Conservation (phyloP, 1,140 invertebrate genomes). For the Lysiphlebus fabarum region DNA sequence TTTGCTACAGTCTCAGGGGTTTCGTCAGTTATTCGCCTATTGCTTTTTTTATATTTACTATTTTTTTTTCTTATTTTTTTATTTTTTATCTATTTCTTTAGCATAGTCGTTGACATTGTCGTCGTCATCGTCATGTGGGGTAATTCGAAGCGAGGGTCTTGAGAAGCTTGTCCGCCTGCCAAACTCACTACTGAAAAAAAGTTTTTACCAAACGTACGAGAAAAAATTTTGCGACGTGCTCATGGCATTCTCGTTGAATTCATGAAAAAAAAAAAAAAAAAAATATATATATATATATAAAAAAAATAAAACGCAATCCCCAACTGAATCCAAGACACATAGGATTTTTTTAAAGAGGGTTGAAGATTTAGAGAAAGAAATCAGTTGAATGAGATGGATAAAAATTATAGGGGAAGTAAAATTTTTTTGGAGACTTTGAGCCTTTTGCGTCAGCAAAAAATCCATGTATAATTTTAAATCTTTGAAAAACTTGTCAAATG, state of each 20-base stretch:
- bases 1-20: slow-evolving; percentile 29
- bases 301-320: background rate
- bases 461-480: slow-evolving; percentile 13
- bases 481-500: slow-evolving; percentile 11
- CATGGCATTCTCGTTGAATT: slow-evolving; percentile 10
- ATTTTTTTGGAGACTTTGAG: no score
- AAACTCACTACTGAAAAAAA: slow-evolving; percentile 6
- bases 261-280: slow-evolving; percentile 3
- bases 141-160: background rate
- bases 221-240: slow-evolving; percentile 11
- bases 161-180: slow-evolving; percentile 12
- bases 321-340: slow-evolving; percentile 7
- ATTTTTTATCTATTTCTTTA: no score
- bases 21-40: no score
- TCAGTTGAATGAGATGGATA: no score
- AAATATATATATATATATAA: no score
- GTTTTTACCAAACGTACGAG: slow-evolving; percentile 7
- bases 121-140: no score
- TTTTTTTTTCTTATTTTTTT: no score
- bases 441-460: background rate
- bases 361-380: no score
- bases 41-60: no score
- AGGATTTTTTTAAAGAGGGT: no score
- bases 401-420: no score
- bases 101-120: no score